Evolutionary conservation across 2,888 invertebrate species (phyloP), one percentile per base, ranked within the genome.

Genomic region (Agrypnus murinus): DNA sequence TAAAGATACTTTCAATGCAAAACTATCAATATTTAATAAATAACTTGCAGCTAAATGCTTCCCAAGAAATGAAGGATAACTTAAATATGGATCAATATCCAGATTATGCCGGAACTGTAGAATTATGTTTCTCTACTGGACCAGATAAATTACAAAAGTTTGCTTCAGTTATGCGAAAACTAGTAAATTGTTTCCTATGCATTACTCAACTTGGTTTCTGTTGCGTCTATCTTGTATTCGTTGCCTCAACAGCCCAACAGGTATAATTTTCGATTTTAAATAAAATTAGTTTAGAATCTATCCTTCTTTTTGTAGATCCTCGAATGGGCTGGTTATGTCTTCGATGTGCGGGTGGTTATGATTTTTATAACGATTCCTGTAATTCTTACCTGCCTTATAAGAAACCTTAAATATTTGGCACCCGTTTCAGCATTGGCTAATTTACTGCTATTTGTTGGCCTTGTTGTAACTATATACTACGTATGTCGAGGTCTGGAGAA

Each of bases 191-290:
- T 10, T 97, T 97, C 86, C 90, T 99, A 64, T 95, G 96, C 84
- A 88, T 97, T 67, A 98, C 98, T n/a, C 99, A 99, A 86, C 88
- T 99, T 72, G 99, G 99, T 71, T 98, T 99, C 87, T 99, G 99
- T 86, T 98, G 97, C 84, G 95, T 98, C 31, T 99, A 99, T 86
- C 94, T 98, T 80, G 95, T 98, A 14, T 98, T 98, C n/a, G n/a
- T n/a, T 2, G 48, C 48, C 2, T 7, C 17, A n/a, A 10, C 48
- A 2, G 1, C 15, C 8, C 17, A 48, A 48, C 48, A 48, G 19
- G 48, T 48, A 48, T 34, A 8, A n/a, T n/a, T 34, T 34, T 34
- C 9, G 34, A n/a, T n/a, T n/a, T n/a, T n/a, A n/a, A n/a, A n/a
- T n/a, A n/a, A n/a, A n/a, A n/a, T n/a, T n/a, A n/a, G n/a, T n/a